Percentiles rank a stretch among this genome's conserved stretches.
These are phyloP conservation scores for Hemicordylus capensis DNA, from an alignment of 2,113 vertebrate genomes.

Conservation along the genomic window DNA sequence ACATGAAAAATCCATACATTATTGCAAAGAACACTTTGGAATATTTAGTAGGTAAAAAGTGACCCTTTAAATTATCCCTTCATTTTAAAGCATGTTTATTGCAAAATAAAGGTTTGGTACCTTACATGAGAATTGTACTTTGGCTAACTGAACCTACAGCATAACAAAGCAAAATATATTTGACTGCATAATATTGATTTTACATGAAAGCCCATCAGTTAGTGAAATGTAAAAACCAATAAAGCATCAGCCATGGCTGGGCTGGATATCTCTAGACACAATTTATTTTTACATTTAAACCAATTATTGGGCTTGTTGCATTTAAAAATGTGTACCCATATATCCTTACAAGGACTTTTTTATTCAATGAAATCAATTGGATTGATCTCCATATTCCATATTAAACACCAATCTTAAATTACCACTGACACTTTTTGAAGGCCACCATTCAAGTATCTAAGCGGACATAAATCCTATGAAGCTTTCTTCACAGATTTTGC, in stretches of 20 bases:
- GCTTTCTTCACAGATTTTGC: conserved; percentile 53
- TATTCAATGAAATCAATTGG: conserved; percentile 75
- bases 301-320: conserved; percentile 74
- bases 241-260: conserved; percentile 67
- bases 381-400: conserved; percentile 72
- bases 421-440: conserved; percentile 71
- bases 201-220: conserved; percentile 77
- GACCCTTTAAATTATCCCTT: conserved; percentile 61
- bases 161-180: conserved; percentile 73
- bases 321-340: conserved; percentile 69
- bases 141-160: conserved; percentile 47
- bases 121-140: conserved; percentile 60
- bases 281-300: conserved; percentile 79
- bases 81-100: conserved; percentile 57
- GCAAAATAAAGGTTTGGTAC: conserved; percentile 61
- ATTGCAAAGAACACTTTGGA: conserved; percentile 57
- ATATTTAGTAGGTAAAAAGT: conserved; percentile 67
- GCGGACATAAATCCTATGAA: conserved; percentile 60
- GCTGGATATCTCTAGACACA: conserved; percentile 70
- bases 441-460: conserved; percentile 49
- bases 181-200: conserved; percentile 75
- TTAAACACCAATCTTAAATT: conserved; percentile 73
- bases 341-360: conserved; percentile 72
- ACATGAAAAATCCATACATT: conserved; percentile 71
- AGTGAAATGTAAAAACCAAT: conserved; percentile 77